A percentile compares a stretch with the other conserved stretches of the same genome.
Conservation (phyloP, 1,140 invertebrate genomes). For the Heliothis subflexa region DNA sequence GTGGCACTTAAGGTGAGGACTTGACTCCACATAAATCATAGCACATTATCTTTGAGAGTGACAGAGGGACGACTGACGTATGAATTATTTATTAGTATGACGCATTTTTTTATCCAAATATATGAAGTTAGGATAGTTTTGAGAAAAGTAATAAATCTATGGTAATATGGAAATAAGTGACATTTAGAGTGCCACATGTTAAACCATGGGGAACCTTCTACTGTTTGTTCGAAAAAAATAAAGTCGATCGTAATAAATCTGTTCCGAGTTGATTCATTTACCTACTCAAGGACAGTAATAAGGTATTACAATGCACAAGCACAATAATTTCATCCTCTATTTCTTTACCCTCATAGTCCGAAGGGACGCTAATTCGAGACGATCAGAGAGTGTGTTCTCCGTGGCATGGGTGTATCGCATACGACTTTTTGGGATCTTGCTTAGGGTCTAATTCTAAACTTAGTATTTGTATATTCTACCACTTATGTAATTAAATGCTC, state of each 20-base stretch:
- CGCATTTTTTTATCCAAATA: conserved; percentile 33
- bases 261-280: neutral
- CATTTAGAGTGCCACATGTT: neutral
- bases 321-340: too few species aligned
- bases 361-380: too few species aligned
- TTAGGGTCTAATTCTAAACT: too few species aligned
- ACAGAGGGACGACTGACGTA: conserved; percentile 20
- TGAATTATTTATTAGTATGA: conserved; percentile 44
- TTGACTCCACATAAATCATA: conserved; percentile 41
- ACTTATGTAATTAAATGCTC: too few species aligned
- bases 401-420: too few species aligned
- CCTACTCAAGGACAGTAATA: neutral
- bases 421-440: too few species aligned
- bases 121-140: conserved; percentile 6
- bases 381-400: too few species aligned
- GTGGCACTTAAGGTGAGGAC: conserved; percentile 35
- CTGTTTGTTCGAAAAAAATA: neutral
- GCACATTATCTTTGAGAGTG: conserved; percentile 27
- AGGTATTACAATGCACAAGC: neutral
- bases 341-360: too few species aligned
- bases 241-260: neutral
- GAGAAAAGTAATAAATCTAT: conserved; percentile 15
- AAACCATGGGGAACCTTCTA: too few species aligned
- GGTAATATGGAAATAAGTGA: conserved; percentile 8
- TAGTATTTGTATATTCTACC: neutral